phyloP scores from a whole-genome alignment of 2,888 invertebrate species.

The Papilio protenor region DNA sequence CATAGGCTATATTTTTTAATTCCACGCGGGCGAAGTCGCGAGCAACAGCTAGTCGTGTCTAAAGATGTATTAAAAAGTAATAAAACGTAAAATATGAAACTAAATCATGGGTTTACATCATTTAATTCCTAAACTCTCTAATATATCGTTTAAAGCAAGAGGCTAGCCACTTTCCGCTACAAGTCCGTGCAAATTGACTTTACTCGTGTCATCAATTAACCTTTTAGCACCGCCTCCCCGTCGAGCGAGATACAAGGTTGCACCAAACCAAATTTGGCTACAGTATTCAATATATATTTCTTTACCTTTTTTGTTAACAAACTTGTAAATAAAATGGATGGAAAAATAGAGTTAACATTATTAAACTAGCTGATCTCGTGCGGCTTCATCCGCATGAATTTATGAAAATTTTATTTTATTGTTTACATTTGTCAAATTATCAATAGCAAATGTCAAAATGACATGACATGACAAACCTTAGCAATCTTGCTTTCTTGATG shows the following conservation, averaged over 20 bases:
- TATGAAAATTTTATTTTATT: no score
- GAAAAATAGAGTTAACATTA: background rate
- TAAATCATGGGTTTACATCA: background rate
- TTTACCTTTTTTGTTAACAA: background rate
- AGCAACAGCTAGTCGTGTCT: no score
- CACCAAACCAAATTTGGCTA: background rate
- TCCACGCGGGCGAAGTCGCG: no score
- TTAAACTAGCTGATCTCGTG: no score
- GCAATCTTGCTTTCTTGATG: no score
- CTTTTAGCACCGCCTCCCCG: slow-evolving; percentile 14
- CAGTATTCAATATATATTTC: background rate
- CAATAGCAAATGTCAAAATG: no score
- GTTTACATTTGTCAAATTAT: no score
- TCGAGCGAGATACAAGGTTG: background rate
- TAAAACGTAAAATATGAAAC: background rate
- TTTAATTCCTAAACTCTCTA: background rate
- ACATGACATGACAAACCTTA: no score
- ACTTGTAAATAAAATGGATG: background rate
- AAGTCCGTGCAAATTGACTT: slow-evolving; percentile 25
- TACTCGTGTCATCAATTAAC: slow-evolving; percentile 16
- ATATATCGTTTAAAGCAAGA: slow-evolving; percentile 14
- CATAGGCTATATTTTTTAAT: no score
- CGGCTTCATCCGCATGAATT: no score
- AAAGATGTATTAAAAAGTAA: background rate
- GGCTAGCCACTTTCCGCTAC: slow-evolving; percentile 20